phyloP scores from a whole-genome alignment of 2,888 invertebrate genomes.

The Dasysyrphus albostriatus region DNA sequence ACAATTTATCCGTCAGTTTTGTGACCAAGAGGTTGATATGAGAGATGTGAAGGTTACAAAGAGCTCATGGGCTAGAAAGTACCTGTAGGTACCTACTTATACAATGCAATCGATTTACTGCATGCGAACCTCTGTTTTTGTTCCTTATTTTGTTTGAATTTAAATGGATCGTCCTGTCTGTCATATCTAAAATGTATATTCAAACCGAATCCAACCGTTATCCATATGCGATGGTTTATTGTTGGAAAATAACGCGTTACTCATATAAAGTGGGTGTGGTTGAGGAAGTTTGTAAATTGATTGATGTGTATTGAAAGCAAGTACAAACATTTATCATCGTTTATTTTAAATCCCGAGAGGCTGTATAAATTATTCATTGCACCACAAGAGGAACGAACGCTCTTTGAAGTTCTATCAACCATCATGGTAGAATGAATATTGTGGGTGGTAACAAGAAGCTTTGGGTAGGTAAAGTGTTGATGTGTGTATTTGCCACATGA shows the following conservation, averaged over 20 bases:
- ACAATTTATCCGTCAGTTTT: constrained; percentile 66
- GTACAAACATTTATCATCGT: constrained; percentile 41
- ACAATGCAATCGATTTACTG: constrained; percentile 52
- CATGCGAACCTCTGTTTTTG: constrained; percentile 22
- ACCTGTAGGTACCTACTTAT: neutral
- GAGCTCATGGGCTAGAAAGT: neutral
- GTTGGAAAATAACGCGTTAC: neutral
- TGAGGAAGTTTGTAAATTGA: constrained; percentile 39
- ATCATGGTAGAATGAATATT: neutral
- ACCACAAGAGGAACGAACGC: neutral
- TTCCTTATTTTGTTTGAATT: constrained; percentile 9
- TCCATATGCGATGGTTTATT: neutral
- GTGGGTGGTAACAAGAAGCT: neutral
- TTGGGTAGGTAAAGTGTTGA: neutral
- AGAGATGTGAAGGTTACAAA: constrained; percentile 10
- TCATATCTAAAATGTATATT: neutral
- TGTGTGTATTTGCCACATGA: neutral
- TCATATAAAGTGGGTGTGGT: neutral
- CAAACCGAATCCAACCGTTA: neutral
- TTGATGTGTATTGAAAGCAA: constrained; percentile 52
- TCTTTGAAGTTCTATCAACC: constrained; percentile 1
- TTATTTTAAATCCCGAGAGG: constrained; percentile 39
- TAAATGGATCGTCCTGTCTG: constrained; percentile 21
- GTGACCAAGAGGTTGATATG: constrained; percentile 56
- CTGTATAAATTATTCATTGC: constrained; percentile 41